phyloP scores from a whole-genome alignment of 2,113 vertebrate species.

The Theristicus caerulescens region DNA sequence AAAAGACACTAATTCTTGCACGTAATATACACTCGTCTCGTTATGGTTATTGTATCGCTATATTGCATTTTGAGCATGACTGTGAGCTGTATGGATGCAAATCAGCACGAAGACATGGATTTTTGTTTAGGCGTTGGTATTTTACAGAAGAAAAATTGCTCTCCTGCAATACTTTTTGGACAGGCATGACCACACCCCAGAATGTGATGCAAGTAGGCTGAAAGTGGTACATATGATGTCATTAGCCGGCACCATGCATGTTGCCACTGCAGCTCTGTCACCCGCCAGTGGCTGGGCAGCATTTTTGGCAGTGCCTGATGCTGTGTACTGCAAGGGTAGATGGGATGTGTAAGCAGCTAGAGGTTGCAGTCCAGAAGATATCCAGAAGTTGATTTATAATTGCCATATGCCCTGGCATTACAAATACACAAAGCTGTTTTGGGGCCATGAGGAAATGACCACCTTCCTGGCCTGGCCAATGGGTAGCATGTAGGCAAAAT shows the following conservation, averaged over 20 bases:
- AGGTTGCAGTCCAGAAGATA: background rate
- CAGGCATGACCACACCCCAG: background rate
- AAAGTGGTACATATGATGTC: background rate
- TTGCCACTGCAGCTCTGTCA: background rate
- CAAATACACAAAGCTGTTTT: background rate
- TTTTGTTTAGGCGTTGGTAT: background rate
- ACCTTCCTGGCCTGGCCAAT: background rate
- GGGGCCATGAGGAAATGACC: background rate
- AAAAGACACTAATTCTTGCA: background rate
- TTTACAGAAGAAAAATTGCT: background rate
- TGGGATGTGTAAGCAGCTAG: background rate
- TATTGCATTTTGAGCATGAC: background rate
- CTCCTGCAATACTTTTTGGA: background rate
- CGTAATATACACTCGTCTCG: background rate
- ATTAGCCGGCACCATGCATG: too few relatives aligned
- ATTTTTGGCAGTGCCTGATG: background rate
- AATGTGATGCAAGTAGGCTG: background rate
- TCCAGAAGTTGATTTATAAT: background rate
- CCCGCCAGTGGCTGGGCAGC: background rate
- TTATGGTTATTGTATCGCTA: background rate
- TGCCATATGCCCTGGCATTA: background rate
- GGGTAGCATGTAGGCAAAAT: background rate
- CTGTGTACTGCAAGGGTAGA: background rate
- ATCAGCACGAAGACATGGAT: background rate
- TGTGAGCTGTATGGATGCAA: background rate